phyloP scores from a whole-genome alignment of 92 coral and sea anemone species.

The Phymanthus crucifer region DNA sequence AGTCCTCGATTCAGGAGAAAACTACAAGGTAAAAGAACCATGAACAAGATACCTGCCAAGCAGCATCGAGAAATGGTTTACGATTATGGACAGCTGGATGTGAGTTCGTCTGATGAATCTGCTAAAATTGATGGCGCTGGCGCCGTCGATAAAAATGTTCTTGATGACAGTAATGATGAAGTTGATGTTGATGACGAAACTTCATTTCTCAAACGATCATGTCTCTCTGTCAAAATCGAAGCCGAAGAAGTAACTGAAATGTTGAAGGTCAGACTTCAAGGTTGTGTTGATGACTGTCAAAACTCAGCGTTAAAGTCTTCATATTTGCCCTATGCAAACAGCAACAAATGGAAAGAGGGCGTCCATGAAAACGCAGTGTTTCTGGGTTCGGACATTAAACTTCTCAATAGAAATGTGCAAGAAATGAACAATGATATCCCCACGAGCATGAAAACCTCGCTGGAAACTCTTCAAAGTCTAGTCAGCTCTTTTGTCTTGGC shows the following conservation, averaged over 20 bases:
- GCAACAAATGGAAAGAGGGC: slow-evolving; percentile 39
- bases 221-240: background rate
- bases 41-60: background rate
- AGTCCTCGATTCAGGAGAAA: slow-evolving; percentile 3
- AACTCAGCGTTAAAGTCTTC: slow-evolving; percentile 12
- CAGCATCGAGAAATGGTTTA: background rate
- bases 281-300: slow-evolving; percentile 26
- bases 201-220: background rate
- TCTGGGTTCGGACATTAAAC: slow-evolving; percentile 71
- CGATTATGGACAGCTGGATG: background rate
- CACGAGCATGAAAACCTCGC: slow-evolving; percentile 54
- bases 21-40: background rate
- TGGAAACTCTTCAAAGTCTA: slow-evolving; percentile 54
- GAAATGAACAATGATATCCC: slow-evolving; percentile 34
- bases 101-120: slow-evolving; percentile 5
- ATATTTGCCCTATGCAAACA: slow-evolving; percentile 19
- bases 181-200: background rate
- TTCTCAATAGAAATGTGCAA: slow-evolving; percentile 44
- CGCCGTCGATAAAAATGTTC: background rate
- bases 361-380: slow-evolving; percentile 64
- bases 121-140: background rate
- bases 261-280: slow-evolving; percentile 16
- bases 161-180: background rate
- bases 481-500: slow-evolving; percentile 51
- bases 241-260: slow-evolving; percentile 12